Conservation (phyloP, 2,888 invertebrate species). For the Mesodorylaimus sp. region DNA sequence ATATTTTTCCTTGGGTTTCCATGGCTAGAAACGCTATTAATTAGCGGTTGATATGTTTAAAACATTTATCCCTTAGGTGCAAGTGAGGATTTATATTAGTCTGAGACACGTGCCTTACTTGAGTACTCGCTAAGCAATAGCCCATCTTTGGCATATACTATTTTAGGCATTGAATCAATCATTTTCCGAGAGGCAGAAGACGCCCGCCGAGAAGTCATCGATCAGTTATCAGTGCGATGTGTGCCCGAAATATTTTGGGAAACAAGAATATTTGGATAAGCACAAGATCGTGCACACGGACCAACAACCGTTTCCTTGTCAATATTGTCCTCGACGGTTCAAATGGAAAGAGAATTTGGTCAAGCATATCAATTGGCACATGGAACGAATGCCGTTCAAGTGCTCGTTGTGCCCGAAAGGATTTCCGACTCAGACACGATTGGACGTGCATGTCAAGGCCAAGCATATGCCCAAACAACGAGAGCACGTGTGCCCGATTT, state of each 20-base stretch:
- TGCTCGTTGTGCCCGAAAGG: background rate
- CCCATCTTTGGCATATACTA: no score
- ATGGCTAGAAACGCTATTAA: no score
- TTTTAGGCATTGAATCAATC: no score
- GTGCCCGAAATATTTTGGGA: background rate
- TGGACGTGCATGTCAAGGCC: background rate
- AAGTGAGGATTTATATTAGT: no score
- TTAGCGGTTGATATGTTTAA: no score
- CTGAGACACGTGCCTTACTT: no score
- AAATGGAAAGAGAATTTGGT: conserved; percentile 2
- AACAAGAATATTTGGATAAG: conserved; percentile 1
- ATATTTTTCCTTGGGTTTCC: no score
- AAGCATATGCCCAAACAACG: conserved; percentile 3
- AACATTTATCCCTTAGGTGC: no score
- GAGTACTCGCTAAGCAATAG: no score
- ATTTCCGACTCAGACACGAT: background rate
- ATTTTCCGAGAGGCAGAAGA: background rate
- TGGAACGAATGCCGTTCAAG: conserved; percentile 2
- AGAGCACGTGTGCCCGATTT: conserved; percentile 8
- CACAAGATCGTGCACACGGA: background rate
- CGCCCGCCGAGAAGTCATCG: no score
- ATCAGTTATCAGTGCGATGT: background rate
- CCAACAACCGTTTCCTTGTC: background rate
- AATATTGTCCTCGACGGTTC: conserved; percentile 2
- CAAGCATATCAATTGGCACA: conserved; percentile 1